These are phyloP conservation scores for Gymnobelideus leadbeateri DNA, from an alignment of 2,113 vertebrate genomes.

Conservation along the genomic window DNA sequence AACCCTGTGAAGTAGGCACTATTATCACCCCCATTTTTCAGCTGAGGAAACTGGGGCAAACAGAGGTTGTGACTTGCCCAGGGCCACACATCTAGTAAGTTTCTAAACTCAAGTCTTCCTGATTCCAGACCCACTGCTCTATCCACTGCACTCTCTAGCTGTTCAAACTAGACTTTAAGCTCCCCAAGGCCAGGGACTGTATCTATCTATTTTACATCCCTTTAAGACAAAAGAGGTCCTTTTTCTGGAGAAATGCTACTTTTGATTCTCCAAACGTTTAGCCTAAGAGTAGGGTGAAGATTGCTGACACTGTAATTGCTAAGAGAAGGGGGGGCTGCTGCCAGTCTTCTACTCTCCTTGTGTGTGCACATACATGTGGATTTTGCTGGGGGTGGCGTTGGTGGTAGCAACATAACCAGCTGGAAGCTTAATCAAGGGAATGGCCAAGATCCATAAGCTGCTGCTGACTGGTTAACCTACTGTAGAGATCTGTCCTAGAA, in stretches of 20 bases:
- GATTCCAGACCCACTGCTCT: background rate
- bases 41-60: background rate
- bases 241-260: too few relatives aligned
- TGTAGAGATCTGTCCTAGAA: background rate
- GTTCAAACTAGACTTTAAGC: background rate
- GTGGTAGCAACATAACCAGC: background rate
- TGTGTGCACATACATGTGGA: too few relatives aligned
- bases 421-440: background rate
- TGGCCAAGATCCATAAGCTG: background rate
- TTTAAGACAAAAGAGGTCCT: background rate
- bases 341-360: background rate
- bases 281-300: background rate
- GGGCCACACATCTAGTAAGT: background rate
- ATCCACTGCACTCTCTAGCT: background rate
- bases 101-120: background rate
- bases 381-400: background rate
- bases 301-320: background rate
- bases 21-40: background rate
- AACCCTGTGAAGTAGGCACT: background rate
- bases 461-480: background rate
- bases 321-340: accelerated
- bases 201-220: background rate
- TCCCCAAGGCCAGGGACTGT: background rate
- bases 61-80: background rate
- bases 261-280: background rate